Conservation (phyloP, 2,113 vertebrate species). For the Elaphurus davidianus region DNA sequence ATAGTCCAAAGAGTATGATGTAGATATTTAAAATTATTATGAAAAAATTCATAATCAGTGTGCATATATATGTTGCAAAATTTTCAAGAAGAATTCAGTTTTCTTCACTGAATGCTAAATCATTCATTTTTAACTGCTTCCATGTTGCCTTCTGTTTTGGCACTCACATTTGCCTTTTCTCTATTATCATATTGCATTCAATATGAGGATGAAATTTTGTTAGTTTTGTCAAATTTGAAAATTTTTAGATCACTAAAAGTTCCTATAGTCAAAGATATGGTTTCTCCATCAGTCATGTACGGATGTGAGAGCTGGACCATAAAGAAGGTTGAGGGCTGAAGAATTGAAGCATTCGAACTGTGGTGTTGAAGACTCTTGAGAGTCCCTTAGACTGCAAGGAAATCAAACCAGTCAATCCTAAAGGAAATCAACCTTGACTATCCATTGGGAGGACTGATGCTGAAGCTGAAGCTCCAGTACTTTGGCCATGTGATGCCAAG, state of each 20-base stretch:
- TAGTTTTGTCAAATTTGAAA: conserved; percentile 39
- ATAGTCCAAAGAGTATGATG: not conserved
- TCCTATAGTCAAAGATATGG: not conserved
- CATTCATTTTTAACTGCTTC: not conserved
- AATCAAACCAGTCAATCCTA: not conserved
- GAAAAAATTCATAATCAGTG: not conserved
- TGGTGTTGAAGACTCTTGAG: not conserved
- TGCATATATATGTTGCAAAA: not conserved
- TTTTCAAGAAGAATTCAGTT: not conserved
- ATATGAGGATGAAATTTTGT: not conserved
- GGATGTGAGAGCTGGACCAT: not conserved
- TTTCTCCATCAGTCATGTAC: not conserved
- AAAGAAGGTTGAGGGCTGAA: not conserved
- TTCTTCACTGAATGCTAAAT: not conserved
- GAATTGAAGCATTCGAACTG: not conserved
- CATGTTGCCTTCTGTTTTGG: not conserved
- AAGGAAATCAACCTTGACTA: not conserved
- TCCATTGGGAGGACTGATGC: not conserved
- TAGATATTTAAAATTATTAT: not conserved
- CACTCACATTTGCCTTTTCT: not conserved
- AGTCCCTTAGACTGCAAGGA: not conserved
- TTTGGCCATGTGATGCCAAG: not conserved
- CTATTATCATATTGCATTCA: not conserved
- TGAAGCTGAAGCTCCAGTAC: not conserved
- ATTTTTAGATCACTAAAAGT: not conserved